These are phyloP conservation scores for Tursiops truncatus DNA, from an alignment of 2,113 vertebrate species.

Conservation along the genomic window DNA sequence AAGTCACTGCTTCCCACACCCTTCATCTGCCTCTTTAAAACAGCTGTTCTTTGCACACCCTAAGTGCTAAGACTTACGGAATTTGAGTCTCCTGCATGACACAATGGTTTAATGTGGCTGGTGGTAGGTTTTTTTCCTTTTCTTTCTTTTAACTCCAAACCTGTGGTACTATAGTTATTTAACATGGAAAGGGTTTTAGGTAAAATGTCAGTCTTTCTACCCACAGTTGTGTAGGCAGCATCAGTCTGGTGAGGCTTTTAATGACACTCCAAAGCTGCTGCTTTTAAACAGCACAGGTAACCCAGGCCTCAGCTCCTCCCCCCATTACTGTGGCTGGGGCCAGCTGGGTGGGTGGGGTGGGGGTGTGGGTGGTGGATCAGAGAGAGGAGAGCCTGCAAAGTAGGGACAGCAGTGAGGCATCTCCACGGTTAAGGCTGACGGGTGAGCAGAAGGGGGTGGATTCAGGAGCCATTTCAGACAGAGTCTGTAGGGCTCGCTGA, in stretches of 20 bases:
- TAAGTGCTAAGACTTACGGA: not conserved
- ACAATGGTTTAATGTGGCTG: not conserved
- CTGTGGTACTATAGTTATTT: not conserved
- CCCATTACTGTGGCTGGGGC: fast-evolving
- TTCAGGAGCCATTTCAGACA: not conserved
- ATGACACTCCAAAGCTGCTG: not conserved
- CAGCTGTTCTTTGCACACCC: not conserved
- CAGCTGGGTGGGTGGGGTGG: fast-evolving
- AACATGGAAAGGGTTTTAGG: not conserved
- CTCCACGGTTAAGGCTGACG: not conserved
- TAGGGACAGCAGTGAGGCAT: not conserved
- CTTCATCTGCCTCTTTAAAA: not conserved
- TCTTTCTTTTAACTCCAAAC: not conserved
- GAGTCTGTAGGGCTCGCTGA: not conserved
- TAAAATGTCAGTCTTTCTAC: not conserved
- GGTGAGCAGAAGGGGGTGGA: not conserved
- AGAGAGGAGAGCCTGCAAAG: not conserved
- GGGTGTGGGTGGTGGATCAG: fast-evolving
- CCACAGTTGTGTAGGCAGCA: not conserved
- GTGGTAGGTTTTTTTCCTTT: not conserved
- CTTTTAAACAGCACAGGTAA: not conserved
- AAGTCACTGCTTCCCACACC: not conserved
- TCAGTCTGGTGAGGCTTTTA: not conserved
- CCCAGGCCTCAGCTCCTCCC: not conserved
- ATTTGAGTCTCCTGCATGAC: not conserved